Evolutionary conservation across 2,888 invertebrate species (phyloP), one percentile per base, ranked within the genome.

Genomic region (Habroteleia sp.): DNA sequence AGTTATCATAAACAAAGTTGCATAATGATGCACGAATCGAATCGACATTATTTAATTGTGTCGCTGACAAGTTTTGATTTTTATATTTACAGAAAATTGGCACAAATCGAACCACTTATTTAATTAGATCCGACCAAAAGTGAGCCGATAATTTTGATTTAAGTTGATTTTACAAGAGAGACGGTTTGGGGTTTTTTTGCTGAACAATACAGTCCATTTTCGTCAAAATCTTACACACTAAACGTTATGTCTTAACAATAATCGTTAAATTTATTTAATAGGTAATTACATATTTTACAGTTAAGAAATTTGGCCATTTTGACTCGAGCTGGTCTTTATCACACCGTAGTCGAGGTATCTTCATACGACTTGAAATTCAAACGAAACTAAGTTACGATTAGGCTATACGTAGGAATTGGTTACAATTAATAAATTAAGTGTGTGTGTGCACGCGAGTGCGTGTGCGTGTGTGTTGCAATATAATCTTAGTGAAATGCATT

Each of bases 221-320:
- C 6, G 29, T n/a, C 29, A 39, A 14, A 50, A 27, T 23, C 50
- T 48, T 50, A 50, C 5, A 25, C 4, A 27, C 1, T 52, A 42
- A 60, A 46, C 41, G 27, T 33, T 33, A 23, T 41, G 41, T 4
- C 41, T 63, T 63, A 63, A 33, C 41, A 25, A 11, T 63, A 63
- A 35, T 65, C 52, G 50, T 63, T 63, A 25, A 23, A 50, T 33
- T 10, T 27, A 17, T 42, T 25, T 50, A 31, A 50, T 35, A 35
- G 20, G 1, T 58, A 58, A 25, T 62, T 71, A 71, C 46, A 46
- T 56, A 41, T 39, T 72, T 46, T 72, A 72, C 71, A 72, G 7
- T 58, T 63, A 72, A 72, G 42, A 27, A 72, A 72, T 72, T 72
- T 63, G 62, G 63, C 63, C 71, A 46, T 39, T 44, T 54, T 25